Evolutionary conservation across 64 coral and sea anemone species (phyloP).

Genomic region (Pachyseris speciosa): DNA sequence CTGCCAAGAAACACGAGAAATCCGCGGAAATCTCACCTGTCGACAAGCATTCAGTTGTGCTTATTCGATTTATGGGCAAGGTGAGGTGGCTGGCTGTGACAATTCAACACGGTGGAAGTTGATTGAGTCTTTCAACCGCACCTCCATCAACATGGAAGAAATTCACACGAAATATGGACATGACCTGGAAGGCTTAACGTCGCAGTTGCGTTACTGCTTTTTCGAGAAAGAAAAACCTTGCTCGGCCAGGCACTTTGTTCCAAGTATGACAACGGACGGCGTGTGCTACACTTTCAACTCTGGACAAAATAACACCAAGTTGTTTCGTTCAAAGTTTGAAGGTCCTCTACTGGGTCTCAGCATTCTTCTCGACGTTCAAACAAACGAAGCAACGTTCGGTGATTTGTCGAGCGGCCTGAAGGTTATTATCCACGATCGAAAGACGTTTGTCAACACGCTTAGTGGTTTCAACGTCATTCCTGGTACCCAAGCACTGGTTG

Average conservation of each 20-base stretch:
- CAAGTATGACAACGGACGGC: neutral
- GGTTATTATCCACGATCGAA: neutral
- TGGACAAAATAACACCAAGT: neutral
- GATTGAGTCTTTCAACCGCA: neutral
- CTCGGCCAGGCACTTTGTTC: neutral
- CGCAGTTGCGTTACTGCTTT: neutral
- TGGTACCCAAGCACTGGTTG: constrained; percentile 26
- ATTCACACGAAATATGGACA: neutral
- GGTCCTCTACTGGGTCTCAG: neutral
- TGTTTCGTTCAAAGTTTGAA: neutral
- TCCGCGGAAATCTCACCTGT: constrained; percentile 45
- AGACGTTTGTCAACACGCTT: neutral
- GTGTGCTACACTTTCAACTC: constrained; percentile 9
- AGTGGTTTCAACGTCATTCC: constrained; percentile 37
- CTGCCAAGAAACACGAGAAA: constrained; percentile 2
- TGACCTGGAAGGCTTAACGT: neutral
- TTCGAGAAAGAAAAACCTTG: neutral
- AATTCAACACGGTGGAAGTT: neutral
- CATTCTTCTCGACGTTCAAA: constrained; percentile 10
- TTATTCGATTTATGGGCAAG: too few relatives aligned
- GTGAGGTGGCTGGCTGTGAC: neutral
- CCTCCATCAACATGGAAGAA: constrained; percentile 2
- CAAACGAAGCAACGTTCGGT: neutral
- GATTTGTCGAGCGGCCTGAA: constrained; percentile 16
- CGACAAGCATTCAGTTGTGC: constrained; percentile 21